phyloP scores from a whole-genome alignment of 2,113 vertebrate species.

The Lamprotornis superbus region DNA sequence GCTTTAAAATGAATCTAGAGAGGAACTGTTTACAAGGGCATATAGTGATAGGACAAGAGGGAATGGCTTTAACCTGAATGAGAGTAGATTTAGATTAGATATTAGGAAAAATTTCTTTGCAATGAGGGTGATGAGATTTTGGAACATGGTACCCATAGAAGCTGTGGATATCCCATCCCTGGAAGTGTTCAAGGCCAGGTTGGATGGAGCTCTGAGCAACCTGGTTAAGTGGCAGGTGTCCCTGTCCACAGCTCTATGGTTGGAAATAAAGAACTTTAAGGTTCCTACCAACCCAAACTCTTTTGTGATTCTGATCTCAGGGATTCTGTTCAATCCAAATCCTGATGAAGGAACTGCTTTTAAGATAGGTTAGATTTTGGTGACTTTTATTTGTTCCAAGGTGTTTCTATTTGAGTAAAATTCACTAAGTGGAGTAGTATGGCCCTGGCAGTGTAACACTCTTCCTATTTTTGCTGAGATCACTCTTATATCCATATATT shows the following conservation, averaged over 20 bases:
- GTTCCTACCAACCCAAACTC: background rate
- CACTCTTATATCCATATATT: background rate
- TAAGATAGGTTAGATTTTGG: background rate
- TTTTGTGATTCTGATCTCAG: background rate
- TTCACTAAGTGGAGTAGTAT: background rate
- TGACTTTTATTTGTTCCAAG: background rate
- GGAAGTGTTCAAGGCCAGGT: background rate
- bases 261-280: background rate
- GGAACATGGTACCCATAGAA: background rate
- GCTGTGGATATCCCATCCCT: fast-evolving
- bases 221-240: background rate
- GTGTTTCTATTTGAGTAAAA: background rate
- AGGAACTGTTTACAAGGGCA: background rate
- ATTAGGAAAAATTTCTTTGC: background rate
- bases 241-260: fast-evolving
- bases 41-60: background rate
- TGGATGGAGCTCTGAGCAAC: background rate
- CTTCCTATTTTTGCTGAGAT: background rate
- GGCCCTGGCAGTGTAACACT: background rate
- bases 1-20: background rate
- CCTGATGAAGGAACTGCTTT: background rate
- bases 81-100: background rate
- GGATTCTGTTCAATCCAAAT: background rate
- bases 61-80: background rate
- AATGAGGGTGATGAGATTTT: background rate